Evolutionary conservation across 2,888 invertebrate species (phyloP).

Genomic region (Dinocampus coccinellae): DNA sequence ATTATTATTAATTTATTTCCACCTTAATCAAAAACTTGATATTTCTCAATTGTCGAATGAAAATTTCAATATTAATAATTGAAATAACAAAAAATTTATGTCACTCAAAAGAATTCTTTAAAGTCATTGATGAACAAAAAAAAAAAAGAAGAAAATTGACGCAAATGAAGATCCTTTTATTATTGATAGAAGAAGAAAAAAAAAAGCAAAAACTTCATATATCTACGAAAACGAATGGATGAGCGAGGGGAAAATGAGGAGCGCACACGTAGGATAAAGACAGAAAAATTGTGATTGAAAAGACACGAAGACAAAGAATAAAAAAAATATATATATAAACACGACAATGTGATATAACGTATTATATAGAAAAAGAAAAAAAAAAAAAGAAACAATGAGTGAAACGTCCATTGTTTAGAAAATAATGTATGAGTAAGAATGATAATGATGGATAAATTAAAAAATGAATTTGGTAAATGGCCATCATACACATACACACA

Average conservation of each 20-base stretch:
- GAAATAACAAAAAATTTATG: background rate
- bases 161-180: too few species aligned
- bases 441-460: background rate
- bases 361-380: too few species aligned
- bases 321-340: constrained; percentile 8
- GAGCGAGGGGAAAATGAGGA: constrained; percentile 10
- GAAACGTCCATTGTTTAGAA: constrained; percentile 23
- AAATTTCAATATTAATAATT: background rate
- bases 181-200: too few species aligned
- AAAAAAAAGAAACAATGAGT: constrained; percentile 24
- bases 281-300: background rate
- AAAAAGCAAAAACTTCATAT: too few species aligned
- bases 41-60: background rate
- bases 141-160: too few species aligned
- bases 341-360: constrained; percentile 46
- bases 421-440: background rate
- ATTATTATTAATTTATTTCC: background rate
- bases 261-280: constrained; percentile 27
- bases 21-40: background rate
- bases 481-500: background rate
- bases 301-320: background rate
- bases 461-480: background rate
- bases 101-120: background rate
- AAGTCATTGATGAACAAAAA: background rate
- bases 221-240: constrained; percentile 18